Conservation (phyloP, 2,888 invertebrate species). For the Orthosia gracilis region DNA sequence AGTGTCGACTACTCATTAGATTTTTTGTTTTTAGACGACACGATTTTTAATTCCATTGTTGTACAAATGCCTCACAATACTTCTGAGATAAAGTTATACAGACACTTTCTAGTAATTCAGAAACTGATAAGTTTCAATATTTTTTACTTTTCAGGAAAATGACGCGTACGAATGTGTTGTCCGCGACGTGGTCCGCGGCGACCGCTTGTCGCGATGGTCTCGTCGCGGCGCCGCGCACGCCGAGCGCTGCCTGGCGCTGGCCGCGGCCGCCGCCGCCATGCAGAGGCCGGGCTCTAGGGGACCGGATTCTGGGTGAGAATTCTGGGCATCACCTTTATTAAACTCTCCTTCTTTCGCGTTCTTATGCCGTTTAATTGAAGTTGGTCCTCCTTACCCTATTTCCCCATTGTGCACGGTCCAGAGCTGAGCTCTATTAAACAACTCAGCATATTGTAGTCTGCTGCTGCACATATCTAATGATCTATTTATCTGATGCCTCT, state of each 20-base stretch:
- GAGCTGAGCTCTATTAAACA: neutral
- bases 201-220: slow-evolving; percentile 87
- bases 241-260: slow-evolving; percentile 87
- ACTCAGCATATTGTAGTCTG: neutral
- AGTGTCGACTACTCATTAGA: neutral
- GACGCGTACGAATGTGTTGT: slow-evolving; percentile 87
- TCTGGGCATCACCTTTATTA: neutral
- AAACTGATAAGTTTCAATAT: neutral
- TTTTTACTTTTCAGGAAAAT: slow-evolving; percentile 76
- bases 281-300: slow-evolving; percentile 75
- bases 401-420: too few species aligned
- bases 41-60: neutral
- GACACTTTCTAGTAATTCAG: neutral
- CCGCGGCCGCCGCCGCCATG: slow-evolving; percentile 85
- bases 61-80: neutral
- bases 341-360: too few species aligned
- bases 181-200: slow-evolving; percentile 87
- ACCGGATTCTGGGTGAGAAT: slow-evolving; percentile 78
- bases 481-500: too few species aligned
- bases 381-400: too few species aligned
- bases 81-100: neutral
- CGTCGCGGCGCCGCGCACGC: slow-evolving; percentile 85
- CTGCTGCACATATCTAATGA: too few species aligned
- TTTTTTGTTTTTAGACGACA: neutral
- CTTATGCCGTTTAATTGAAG: too few species aligned